These are phyloP conservation scores for Eremobia ochroleuca DNA, from an alignment of 2,888 invertebrate species.

Conservation along the genomic window DNA sequence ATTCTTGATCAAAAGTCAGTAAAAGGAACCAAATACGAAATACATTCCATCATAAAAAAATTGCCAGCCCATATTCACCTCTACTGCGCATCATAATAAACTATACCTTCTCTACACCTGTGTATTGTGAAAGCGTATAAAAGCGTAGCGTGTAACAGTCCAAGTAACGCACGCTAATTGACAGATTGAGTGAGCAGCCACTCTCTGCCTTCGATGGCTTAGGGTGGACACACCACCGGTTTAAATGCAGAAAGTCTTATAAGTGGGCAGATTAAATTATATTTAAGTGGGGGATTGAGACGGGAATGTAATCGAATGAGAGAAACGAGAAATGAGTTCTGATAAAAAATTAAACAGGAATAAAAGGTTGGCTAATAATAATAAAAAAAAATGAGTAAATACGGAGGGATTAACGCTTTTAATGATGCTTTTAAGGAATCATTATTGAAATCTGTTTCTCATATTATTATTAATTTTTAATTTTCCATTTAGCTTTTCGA, in stretches of 20 bases:
- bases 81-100: conserved; percentile 14
- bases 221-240: conserved; percentile 60
- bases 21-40: not conserved
- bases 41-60: not conserved
- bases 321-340: conserved; percentile 14
- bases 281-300: conserved; percentile 27
- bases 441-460: not conserved
- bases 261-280: conserved; percentile 58
- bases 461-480: too few species aligned
- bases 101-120: conserved; percentile 32
- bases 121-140: conserved; percentile 52
- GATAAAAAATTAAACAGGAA: conserved; percentile 4
- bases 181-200: conserved; percentile 86
- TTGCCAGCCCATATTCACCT: not conserved
- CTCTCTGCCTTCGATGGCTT: conserved; percentile 69
- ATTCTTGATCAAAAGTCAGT: not conserved
- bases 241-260: conserved; percentile 38
- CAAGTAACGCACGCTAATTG: conserved; percentile 79
- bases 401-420: not conserved
- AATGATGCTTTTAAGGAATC: conserved; percentile 10
- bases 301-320: conserved; percentile 28
- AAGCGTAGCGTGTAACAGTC: conserved; percentile 72
- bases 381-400: not conserved
- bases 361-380: not conserved
- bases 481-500: too few species aligned